Evolutionary conservation across 2,797 vertebrate genomes (phyloP).

Genomic region (Alauda arvensis): DNA sequence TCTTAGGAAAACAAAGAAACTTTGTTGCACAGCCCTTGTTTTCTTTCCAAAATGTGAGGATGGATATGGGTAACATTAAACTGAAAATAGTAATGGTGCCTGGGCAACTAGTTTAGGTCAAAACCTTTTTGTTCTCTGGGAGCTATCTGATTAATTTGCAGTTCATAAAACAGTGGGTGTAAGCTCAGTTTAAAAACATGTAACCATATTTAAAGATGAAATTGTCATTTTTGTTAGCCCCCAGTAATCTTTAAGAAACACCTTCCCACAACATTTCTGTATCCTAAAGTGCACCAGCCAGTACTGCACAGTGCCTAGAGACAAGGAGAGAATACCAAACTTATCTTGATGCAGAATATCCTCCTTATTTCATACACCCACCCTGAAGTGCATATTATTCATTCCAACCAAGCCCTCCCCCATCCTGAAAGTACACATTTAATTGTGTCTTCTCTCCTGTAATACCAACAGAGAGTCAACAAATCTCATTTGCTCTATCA

Average conservation of each 20-base stretch:
- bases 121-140: slow-evolving; percentile 65
- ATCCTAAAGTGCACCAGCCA: slow-evolving; percentile 57
- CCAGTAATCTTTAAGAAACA: slow-evolving; percentile 61
- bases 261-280: slow-evolving; percentile 52
- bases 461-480: slow-evolving; percentile 55
- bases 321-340: slow-evolving; percentile 59
- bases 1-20: slow-evolving; percentile 74
- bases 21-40: slow-evolving; percentile 70
- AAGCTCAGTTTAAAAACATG: slow-evolving; percentile 62
- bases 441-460: slow-evolving; percentile 51
- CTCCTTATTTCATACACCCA: slow-evolving; percentile 59
- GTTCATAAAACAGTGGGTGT: slow-evolving; percentile 61
- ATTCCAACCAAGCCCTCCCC: slow-evolving; percentile 56
- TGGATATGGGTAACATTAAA: slow-evolving; percentile 66
- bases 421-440: slow-evolving; percentile 32
- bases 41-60: slow-evolving; percentile 72
- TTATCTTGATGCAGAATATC: slow-evolving; percentile 65
- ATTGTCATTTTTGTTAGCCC: slow-evolving; percentile 57
- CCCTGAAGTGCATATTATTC: slow-evolving; percentile 63
- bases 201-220: slow-evolving; percentile 66
- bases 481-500: slow-evolving; percentile 80
- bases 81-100: slow-evolving; percentile 69
- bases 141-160: slow-evolving; percentile 65
- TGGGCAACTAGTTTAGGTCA: slow-evolving; percentile 64
- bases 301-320: slow-evolving; percentile 45